Conservation (phyloP, 2,888 invertebrate genomes). For the Ceraclea dissimilis region DNA sequence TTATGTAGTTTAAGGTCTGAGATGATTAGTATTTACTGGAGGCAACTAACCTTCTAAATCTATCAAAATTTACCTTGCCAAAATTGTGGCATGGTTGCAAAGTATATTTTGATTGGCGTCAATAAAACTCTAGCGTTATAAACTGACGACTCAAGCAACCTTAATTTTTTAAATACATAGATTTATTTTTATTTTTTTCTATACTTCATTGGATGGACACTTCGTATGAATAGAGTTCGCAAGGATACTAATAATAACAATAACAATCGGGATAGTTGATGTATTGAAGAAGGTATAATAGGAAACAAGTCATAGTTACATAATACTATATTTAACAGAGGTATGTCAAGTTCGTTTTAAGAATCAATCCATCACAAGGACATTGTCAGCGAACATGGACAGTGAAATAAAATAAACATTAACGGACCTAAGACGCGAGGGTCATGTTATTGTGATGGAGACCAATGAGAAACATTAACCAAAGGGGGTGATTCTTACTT, state of each 20-base stretch:
- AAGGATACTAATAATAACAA: neutral
- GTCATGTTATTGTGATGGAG: neutral
- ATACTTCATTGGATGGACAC: too few relatives aligned
- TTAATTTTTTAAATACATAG: too few relatives aligned
- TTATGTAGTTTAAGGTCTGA: too few relatives aligned
- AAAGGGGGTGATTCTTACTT: slow-evolving; percentile 3
- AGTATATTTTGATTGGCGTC: too few relatives aligned
- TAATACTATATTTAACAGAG: neutral
- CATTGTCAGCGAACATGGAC: slow-evolving; percentile 15
- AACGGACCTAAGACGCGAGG: neutral
- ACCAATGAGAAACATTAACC: neutral
- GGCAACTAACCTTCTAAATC: too few relatives aligned
- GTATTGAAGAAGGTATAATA: too few relatives aligned
- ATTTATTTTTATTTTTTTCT: too few relatives aligned
- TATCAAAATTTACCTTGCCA: too few relatives aligned
- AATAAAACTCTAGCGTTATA: too few relatives aligned
- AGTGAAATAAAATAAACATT: slow-evolving; percentile 25
- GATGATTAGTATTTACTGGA: too few relatives aligned
- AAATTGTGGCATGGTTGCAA: too few relatives aligned
- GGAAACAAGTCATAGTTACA: neutral
- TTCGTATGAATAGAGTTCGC: slow-evolving; percentile 19
- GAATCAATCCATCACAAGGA: slow-evolving; percentile 23
- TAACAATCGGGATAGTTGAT: slow-evolving; percentile 11
- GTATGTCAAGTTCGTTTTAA: slow-evolving; percentile 20
- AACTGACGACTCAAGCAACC: too few relatives aligned